These are phyloP conservation scores for Bombyx mandarina DNA, from an alignment of 1,140 invertebrate genomes.

Conservation along the genomic window DNA sequence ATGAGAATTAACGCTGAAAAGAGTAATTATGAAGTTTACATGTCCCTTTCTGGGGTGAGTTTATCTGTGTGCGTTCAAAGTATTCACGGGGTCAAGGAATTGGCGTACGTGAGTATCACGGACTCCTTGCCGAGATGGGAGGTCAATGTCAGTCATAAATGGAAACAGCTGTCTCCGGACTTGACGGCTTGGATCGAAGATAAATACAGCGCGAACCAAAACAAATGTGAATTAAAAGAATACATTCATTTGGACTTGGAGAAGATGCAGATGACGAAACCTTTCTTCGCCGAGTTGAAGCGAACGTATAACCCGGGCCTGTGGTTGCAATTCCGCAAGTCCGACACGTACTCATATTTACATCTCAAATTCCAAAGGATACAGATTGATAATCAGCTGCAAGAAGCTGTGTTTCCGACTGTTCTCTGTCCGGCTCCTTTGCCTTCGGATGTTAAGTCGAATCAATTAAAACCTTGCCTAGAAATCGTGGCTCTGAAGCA, in stretches of 20 bases:
- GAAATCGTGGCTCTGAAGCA: constrained; percentile 78
- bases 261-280: constrained; percentile 91
- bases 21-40: constrained; percentile 78
- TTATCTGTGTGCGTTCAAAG: constrained; percentile 75
- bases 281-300: constrained; percentile 84
- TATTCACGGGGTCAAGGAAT: constrained; percentile 67
- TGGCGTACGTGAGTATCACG: constrained; percentile 77
- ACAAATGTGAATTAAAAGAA: constrained; percentile 83
- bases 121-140: constrained; percentile 85
- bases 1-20: constrained; percentile 79
- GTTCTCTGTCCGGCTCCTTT: constrained; percentile 76
- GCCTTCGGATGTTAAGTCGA: constrained; percentile 33
- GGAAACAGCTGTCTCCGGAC: constrained; percentile 84
- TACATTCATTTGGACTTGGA: constrained; percentile 84
- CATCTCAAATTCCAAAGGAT: constrained; percentile 78
- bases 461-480: constrained; percentile 76
- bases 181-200: constrained; percentile 87
- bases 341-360: constrained; percentile 77
- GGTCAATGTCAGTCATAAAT: constrained; percentile 82
- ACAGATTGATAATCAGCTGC: constrained; percentile 86
- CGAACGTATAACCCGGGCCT: constrained; percentile 82
- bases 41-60: constrained; percentile 80
- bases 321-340: constrained; percentile 81
- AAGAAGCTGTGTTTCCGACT: constrained; percentile 82
- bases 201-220: constrained; percentile 78